Evolutionary conservation across 2,797 vertebrate genomes (phyloP), one percentile per base, ranked within the genome.

Genomic region (Picus viridis): DNA sequence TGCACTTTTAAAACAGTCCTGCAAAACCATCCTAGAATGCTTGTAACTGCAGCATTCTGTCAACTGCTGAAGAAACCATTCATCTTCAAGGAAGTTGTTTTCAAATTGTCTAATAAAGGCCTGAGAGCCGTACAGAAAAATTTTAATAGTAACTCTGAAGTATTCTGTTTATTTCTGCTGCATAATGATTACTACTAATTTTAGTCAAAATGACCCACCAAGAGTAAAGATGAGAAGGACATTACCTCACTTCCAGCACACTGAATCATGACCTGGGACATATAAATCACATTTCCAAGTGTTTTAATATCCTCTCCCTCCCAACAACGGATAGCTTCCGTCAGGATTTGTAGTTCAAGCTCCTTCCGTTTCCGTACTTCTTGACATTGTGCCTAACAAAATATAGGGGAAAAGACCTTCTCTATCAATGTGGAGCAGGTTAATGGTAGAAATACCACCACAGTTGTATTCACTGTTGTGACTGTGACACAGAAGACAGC

Each of bases 321-420:
- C 99, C 99, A 99, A 93, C 98, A 98, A 18, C 99, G 98, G 95
- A 99, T 99, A n/a, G 98, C 97, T 97, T 99, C 99, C 0, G 98
- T 99, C 93, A 99, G 98, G 88, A 99, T 99, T 96, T 99, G 99
- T 76, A 99, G 96, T 93, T 99, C 99, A 88, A 99, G 98, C 89
- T 99, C 99, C 95, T 99, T 99, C 79, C 99, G 97, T 91, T 99
- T 99, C 84, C 99, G 98, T 56, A 99, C 98, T 95, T 99, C 99
- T 97, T 99, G 99, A 97, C 99, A 99, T 77, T 99, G 99, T 67
- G 98, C 98, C 99, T 99, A 94, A 80, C 49, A 71, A 23, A 54
- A 83, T 20, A 72, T 0, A 85, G 18, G 76, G 63, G 41, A 88
- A 59, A 88, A 64, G 13, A 72, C 7, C 41, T 77, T 47, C 8